These are phyloP conservation scores for Zaprionus tsacasi DNA, from an alignment of 1,140 invertebrate species.

Conservation along the genomic window DNA sequence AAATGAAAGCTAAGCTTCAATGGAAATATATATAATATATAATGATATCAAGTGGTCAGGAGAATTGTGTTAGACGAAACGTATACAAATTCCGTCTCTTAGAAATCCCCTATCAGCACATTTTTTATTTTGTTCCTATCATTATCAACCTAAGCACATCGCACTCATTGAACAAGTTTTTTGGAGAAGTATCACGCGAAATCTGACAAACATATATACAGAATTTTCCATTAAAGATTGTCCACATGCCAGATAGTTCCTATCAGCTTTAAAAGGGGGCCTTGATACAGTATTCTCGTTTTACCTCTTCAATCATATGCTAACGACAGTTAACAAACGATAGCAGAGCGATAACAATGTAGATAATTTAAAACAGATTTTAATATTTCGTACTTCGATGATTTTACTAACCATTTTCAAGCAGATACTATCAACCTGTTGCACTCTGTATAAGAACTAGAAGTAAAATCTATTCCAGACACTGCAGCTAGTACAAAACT, in stretches of 20 bases:
- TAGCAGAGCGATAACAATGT: constrained; percentile 9
- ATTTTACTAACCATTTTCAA: neutral
- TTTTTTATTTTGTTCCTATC: neutral
- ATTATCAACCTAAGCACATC: constrained; percentile 4
- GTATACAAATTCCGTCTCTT: neutral
- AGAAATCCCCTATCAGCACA: constrained; percentile 7
- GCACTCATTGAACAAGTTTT: neutral
- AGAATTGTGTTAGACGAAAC: constrained; percentile 20
- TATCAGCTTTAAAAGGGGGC: constrained; percentile 12
- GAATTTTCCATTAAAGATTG: constrained; percentile 26
- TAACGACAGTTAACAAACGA: constrained; percentile 1
- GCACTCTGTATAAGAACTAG: constrained; percentile 29
- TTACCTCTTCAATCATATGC: constrained; percentile 21
- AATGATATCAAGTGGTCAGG: neutral
- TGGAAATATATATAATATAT: neutral
- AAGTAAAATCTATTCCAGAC: neutral
- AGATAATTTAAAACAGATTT: constrained; percentile 10
- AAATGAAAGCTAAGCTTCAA: constrained; percentile 42
- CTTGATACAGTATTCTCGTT: neutral
- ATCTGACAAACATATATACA: constrained; percentile 9
- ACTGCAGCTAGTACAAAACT: neutral
- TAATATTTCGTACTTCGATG: constrained; percentile 30
- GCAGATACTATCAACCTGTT: constrained; percentile 2
- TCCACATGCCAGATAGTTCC: constrained; percentile 17
- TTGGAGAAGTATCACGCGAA: constrained; percentile 4